Evolutionary conservation across 2,888 invertebrate genomes (phyloP), one percentile per base, ranked within the genome.

Genomic region (Mesodorylaimus sp.): DNA sequence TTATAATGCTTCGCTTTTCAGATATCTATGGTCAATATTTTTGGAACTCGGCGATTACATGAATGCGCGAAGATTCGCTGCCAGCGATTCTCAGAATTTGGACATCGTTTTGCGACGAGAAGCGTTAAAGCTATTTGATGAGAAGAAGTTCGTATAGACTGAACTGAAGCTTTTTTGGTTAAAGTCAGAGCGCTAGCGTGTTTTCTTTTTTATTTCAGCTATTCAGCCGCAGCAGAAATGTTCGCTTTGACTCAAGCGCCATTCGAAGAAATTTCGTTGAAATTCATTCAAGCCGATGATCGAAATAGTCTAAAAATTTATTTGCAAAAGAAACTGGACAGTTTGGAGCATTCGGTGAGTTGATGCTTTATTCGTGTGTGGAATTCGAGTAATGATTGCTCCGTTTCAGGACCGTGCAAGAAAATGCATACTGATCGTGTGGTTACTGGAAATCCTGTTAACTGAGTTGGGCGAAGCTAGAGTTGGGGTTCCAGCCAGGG

Each of bases 211-310:
- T 16, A 24, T 16, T 50, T 25, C 48, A 61, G 61, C 29, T 62
- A 52, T 50, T 58, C 56, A 1, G 62, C 61, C 1, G 71, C 72
- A 1, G 95, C 95, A 0, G 74, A 79, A 58, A 77, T 83, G 56
- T 93, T 81, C 66, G 87, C 93, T 0, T 80, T 86, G 60, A 88
- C 91, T 0, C 79, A 82, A 59, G 81, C 82, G 39, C 83, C 88
- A 23, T 93, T 97, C 65, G 95, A 95, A 71, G 86, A 86, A 59
- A 79, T 93, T 36, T 84, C 89, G 49, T 72, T 95, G 13, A 89
- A 88, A 65, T 91, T 93, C 66, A 72, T 89, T 21, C 78, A 82
- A 65, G 74, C 79, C 0, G 77, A 81, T 50, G 76, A 88, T 63
- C 80, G 82, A 52, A 80, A 81, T 57, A 85, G 93, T 0, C 70